These are phyloP conservation scores for Melanotaenia duboulayi DNA, from an alignment of 2,113 vertebrate species.

Conservation along the genomic window DNA sequence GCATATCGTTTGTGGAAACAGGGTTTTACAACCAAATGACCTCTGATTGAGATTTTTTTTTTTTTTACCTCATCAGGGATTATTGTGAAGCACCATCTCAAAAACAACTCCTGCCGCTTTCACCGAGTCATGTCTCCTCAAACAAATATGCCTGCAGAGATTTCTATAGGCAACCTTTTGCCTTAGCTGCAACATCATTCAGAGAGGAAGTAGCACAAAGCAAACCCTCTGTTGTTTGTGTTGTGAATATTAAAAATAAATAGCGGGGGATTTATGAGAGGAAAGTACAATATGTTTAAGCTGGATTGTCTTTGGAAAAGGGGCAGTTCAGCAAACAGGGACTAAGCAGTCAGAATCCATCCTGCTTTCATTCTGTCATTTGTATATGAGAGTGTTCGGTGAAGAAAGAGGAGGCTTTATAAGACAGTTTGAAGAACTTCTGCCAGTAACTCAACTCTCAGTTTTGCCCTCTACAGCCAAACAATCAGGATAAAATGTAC, in stretches of 20 bases:
- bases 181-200: constrained; percentile 19
- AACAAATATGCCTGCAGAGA: constrained; percentile 8
- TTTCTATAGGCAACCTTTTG: constrained; percentile 19
- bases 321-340: constrained; percentile 66
- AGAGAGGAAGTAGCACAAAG: constrained; percentile 13
- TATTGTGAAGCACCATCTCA: neutral
- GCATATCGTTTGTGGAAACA: too few species aligned
- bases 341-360: constrained; percentile 62
- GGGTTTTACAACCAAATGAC: neutral
- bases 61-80: neutral
- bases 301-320: constrained; percentile 67
- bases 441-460: constrained; percentile 7
- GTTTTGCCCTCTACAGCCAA: constrained; percentile 4
- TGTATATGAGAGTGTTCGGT: constrained; percentile 66
- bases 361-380: constrained; percentile 62
- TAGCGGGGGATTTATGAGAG: constrained; percentile 38
- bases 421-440: constrained; percentile 23
- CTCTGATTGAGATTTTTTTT: neutral
- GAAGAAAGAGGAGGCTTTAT: constrained; percentile 38
- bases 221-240: constrained; percentile 41
- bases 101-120: constrained; percentile 6
- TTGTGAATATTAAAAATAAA: constrained; percentile 42
- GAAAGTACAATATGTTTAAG: constrained; percentile 63
- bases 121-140: constrained; percentile 9
- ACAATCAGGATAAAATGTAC: constrained; percentile 1